Percentiles rank a stretch among this genome's conserved stretches.
These are phyloP conservation scores for Acanthoscelides obtectus DNA, from an alignment of 2,888 invertebrate genomes.

Conservation along the genomic window DNA sequence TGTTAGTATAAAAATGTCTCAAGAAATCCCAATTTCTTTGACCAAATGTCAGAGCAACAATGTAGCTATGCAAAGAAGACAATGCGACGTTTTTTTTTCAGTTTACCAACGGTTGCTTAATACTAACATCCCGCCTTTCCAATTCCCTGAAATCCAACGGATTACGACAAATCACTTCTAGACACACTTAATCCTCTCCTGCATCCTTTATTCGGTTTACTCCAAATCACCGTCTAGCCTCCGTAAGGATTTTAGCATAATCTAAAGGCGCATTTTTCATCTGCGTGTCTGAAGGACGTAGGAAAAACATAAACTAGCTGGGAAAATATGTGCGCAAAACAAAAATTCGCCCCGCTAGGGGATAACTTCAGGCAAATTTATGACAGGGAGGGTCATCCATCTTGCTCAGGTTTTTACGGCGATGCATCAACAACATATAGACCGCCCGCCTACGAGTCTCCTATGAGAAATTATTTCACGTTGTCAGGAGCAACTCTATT, in stretches of 20 bases:
- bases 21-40: no score
- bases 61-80: no score
- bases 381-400: slow-evolving; percentile 41
- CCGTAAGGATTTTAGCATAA: slow-evolving; percentile 31
- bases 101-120: no score
- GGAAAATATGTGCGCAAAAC: slow-evolving; percentile 34
- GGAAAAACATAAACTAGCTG: slow-evolving; percentile 36
- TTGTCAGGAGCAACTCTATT: slow-evolving; percentile 6
- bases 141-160: background rate
- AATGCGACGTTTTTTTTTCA: no score
- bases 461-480: slow-evolving; percentile 9
- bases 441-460: slow-evolving; percentile 10
- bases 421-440: slow-evolving; percentile 7
- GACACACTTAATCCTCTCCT: background rate
- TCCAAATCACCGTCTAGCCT: slow-evolving; percentile 6
- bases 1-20: no score
- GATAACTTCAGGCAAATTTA: slow-evolving; percentile 45
- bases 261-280: slow-evolving; percentile 41
- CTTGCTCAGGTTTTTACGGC: slow-evolving; percentile 29
- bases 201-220: background rate
- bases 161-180: background rate
- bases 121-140: background rate
- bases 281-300: slow-evolving; percentile 36
- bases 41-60: no score
- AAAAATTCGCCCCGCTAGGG: slow-evolving; percentile 26